Base-by-base conservation (phyloP, 2,888 invertebrate genomes). In the Steinernema hermaphroditum region DNA sequence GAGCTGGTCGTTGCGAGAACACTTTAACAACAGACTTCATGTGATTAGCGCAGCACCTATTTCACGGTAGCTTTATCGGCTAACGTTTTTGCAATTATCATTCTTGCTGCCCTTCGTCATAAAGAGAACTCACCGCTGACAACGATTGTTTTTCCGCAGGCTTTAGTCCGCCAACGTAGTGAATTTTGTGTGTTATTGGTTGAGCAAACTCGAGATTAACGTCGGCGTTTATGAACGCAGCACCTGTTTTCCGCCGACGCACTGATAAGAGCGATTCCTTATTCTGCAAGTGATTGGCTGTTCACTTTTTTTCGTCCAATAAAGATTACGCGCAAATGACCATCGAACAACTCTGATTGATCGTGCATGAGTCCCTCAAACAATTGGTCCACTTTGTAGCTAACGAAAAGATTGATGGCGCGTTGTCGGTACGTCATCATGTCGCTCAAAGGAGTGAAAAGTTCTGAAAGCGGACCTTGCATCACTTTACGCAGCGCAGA, bases 191-290 rank as follows among this genome's bases (percentile, higher is more conserved):
- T 12, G 49, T 43, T 2, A 44, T 29, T 14, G 72, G 72, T 32
- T 72, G 68, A 12, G 72, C 69, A 41, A 72, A 69, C n/a, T 72
- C 72, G 22, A 72, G 72, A 9, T 69, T 46, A 32, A 69, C 72
- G 37, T 72, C 44, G n/a, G 72, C 37, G 44, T 72, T 72, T 32
- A 72, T 29, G 32, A 72, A 72, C 9, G 68, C 69, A 37, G 62
- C 70, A 12, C 72, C 57, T n/a, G 75, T 68, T 9, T 69, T 74
- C 12, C 43, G 50, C 2, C 71, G 44, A 14, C 73, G 44, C 24
- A 71, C 32, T 27, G 46, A 46, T 70, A 69, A 74, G 19, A 49
- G 69, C 0, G 43, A 46, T 9, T 72, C 70, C 0, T 62, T 43
- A 6, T 50, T 69, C n/a, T 68, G 50, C 50, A 68, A 57, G 74